A percentile compares a stretch with the other conserved stretches of the same genome.
phyloP scores from a whole-genome alignment of 37 sponge, comb jelly and placozoan species.

The Geodia barretti region DNA sequence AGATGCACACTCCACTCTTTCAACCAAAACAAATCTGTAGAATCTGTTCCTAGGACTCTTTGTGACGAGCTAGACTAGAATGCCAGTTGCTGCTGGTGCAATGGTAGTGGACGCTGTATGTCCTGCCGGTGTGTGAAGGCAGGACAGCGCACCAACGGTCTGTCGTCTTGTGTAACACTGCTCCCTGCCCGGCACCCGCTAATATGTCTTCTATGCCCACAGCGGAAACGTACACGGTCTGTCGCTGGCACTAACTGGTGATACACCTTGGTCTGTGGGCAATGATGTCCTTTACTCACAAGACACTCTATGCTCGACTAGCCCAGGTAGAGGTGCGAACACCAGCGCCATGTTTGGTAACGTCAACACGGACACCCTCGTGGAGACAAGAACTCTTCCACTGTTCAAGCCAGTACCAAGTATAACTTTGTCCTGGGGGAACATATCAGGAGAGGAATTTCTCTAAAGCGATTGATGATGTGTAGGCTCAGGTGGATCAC shows the following conservation, averaged over 20 bases:
- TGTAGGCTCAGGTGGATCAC: conserved; percentile 9
- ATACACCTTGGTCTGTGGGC: no score
- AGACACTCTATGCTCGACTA: no score
- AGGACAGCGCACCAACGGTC: conserved; percentile 15
- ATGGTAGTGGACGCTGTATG: conserved; percentile 36
- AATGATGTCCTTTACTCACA: no score
- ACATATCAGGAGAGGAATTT: conserved; percentile 7
- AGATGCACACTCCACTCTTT: no score
- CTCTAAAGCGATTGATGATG: conserved; percentile 11
- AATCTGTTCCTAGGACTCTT: no score
- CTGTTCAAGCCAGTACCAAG: neutral
- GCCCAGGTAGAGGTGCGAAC: no score
- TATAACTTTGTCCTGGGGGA: neutral
- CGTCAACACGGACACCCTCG: conserved; percentile 2
- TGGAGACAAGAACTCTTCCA: neutral
- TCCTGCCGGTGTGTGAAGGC: conserved; percentile 6
- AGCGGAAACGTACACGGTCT: neutral
- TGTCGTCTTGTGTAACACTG: neutral
- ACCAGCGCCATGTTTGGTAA: neutral
- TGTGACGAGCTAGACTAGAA: no score
- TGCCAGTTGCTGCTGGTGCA: conserved; percentile 49
- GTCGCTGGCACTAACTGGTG: neutral
- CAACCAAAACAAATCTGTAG: no score
- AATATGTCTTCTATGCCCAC: neutral
- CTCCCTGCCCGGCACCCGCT: neutral